Base-by-base conservation (phyloP, 2,797 vertebrate genomes). In the Semotilus atromaculatus region DNA sequence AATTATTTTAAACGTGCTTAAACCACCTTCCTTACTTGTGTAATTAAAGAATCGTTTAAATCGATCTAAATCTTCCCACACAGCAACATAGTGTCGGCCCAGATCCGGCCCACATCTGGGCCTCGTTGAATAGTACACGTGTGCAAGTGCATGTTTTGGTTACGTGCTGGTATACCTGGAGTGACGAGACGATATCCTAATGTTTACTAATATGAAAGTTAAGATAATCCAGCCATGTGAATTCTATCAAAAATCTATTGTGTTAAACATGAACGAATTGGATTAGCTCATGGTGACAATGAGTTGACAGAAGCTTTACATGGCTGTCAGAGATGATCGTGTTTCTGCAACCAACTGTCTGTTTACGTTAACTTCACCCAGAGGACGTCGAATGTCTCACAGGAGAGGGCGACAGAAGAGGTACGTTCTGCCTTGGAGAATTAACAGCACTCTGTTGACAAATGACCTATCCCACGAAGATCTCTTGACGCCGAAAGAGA, bases 301-400 rank as follows among this genome's bases (percentile, higher is more conserved):
- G 58, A 60, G 51, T 21, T 36, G 83, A 38, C 80, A 85, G 29
- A 31, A 11, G 76, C 77, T 76, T 76, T 67, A 6, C 68, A 77
- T 81, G 77, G 38, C 55, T 85, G 66, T 85, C 86, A 53, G 18
- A 34, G 55, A 67, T 16, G 62, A 84, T 84, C 83, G 64, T 51
- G 74, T 71, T 43, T 58, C 43, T 55, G 38, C 45, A 64, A 14
- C 60, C 29, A 60, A 23, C 62, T 80, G 75, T 51, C 77, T 53
- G 14, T 23, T 74, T 80, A 36, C 19, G 40, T 87, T 86, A 83
- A 79, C 40, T 53, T 86, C 71, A 85, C 38, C 40, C 67, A 29
- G 68, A 31, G 43, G 26, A 66, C 29, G 45, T 76, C 26, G 68
- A 70, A 70, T 79, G 36, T 83, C 71, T 62, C 55, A 48, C 40